Conservation (phyloP, 2,113 vertebrate species). For the Scalopus aquaticus region DNA sequence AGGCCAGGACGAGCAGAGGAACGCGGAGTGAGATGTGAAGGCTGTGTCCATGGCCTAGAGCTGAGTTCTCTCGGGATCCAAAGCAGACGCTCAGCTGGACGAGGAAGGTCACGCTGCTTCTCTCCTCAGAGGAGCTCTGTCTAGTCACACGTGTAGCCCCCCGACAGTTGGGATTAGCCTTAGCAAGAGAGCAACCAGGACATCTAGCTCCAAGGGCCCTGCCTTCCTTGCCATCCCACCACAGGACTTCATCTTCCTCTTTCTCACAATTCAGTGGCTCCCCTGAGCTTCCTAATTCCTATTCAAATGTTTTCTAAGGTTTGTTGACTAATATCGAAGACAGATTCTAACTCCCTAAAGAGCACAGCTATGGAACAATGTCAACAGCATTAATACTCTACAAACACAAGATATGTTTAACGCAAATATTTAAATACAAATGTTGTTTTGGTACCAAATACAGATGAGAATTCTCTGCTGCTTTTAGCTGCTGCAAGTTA, state of each 20-base stretch:
- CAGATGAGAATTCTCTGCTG: conserved; percentile 17
- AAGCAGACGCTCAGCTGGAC: not conserved
- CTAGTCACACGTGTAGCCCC: not conserved
- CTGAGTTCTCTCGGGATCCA: not conserved
- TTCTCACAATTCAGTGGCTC: not conserved
- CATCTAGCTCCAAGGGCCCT: not conserved
- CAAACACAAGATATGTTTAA: conserved; percentile 73
- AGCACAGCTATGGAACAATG: conserved; percentile 49
- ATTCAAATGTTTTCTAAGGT: conserved; percentile 60
- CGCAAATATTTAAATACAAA: conserved; percentile 77
- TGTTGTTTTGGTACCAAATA: not conserved
- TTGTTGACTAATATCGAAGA: conserved; percentile 68
- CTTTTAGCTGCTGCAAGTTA: not conserved
- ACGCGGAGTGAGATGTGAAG: not conserved
- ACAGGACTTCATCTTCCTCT: not conserved
- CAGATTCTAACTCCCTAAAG: conserved; percentile 62
- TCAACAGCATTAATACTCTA: conserved; percentile 71
- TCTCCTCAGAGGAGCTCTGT: not conserved
- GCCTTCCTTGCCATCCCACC: accelerated
- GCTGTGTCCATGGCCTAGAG: not conserved
- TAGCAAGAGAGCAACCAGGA: not conserved
- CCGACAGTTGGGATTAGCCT: accelerated
- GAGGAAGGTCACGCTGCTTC: not conserved
- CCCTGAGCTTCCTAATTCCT: conserved; percentile 22
- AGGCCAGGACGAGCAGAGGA: not conserved